Evolutionary conservation across 2,888 invertebrate genomes (phyloP).

Genomic region (Pseudococcus viburni): DNA sequence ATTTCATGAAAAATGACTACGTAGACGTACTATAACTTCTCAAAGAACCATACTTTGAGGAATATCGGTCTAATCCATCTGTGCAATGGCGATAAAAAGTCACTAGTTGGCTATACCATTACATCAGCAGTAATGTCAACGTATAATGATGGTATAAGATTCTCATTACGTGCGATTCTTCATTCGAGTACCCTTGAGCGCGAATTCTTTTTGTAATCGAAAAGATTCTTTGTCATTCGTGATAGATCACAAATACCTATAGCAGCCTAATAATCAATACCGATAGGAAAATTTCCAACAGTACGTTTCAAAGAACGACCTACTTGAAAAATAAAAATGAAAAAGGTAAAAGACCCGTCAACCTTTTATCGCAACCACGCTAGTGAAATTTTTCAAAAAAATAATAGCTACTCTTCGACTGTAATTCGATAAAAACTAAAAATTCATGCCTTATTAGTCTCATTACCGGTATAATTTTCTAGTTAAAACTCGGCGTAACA

Average conservation of each 20-base stretch:
- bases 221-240: constrained; percentile 4
- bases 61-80: background rate
- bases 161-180: background rate
- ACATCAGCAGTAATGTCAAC: background rate
- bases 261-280: background rate
- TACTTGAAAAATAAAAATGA: no score
- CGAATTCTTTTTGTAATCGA: background rate
- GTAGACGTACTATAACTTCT: background rate
- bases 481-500: background rate
- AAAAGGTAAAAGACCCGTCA: no score
- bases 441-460: background rate
- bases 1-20: background rate
- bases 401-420: background rate
- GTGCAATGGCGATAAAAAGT: constrained; percentile 2
- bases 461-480: background rate
- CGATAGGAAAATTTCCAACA: background rate
- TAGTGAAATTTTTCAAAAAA: background rate
- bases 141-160: background rate
- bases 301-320: no score
- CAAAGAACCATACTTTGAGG: background rate
- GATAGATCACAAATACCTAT: background rate
- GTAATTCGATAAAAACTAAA: background rate
- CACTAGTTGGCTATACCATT: background rate
- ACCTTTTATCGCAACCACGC: background rate
- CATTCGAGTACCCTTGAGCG: constrained; percentile 17